Base-by-base conservation (phyloP, 2,797 vertebrate species). In the Myotis daubentonii region DNA sequence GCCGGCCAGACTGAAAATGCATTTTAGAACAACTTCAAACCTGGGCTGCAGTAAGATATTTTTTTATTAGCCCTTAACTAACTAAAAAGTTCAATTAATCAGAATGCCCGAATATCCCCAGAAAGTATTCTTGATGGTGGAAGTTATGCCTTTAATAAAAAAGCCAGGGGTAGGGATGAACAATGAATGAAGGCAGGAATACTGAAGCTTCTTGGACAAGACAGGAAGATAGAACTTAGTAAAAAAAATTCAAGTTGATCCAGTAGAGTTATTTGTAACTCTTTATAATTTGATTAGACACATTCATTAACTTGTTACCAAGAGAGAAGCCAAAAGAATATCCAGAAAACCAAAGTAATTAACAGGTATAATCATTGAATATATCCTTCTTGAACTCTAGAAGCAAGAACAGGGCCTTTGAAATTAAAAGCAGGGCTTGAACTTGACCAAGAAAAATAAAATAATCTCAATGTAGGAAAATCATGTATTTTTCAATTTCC, bases 371-470 rank as follows among this genome's bases (percentile, higher is more conserved):
- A 62, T 81, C 36, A 65, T 8, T 82, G 25, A 30, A 66, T 33
- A 60, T 30, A 25, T 57, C 23, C 65, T 49, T 83, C n/a, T 44
- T 85, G 83, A 55, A 13, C 28, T 93, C 47, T 23, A 78, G 28
- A 83, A 79, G 47, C 38, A 78, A 55, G 41, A 82, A 78, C 15
- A 47, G 23, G 22, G 8, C n/a, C 41, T 87, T 80, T 71, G 25
- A 81, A 86, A 76, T 81, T 60, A 87, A 94, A 75, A 76, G 25
- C 6, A 68, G 76, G 49, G 47, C 22, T 51, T 87, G 33, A 74
- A 91, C n/a, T 83, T 74, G 65, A 87, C 47, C 19, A 91, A 94
- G 65, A 78, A 74, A 93, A 90, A 81, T 33, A 47, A 89, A 92
- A 72, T 57, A 44, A 66, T 20, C 20, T 25, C 8, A 65, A 65